A percentile compares a stretch with the other conserved stretches of the same genome.
Evolutionary conservation across 2,888 invertebrate species (phyloP).

Genomic region (Erynnis tages): DNA sequence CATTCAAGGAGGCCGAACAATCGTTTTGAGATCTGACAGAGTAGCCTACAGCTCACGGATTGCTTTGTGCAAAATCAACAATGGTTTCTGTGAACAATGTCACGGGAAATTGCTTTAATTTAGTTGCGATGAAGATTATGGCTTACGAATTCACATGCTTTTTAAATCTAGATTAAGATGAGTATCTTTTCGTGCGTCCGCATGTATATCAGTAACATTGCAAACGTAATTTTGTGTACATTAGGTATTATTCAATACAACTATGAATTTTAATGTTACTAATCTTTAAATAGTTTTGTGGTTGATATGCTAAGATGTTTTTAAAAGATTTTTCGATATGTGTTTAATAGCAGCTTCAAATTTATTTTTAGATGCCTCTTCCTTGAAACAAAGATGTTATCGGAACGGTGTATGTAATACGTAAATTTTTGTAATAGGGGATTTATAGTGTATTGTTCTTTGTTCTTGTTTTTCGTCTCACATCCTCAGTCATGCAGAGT

Average conservation of each 20-base stretch:
- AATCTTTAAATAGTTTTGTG: too few relatives aligned
- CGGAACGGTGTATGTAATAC: constrained; percentile 15
- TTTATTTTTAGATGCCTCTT: too few relatives aligned
- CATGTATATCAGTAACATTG: too few relatives aligned
- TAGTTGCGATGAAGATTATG: constrained; percentile 6
- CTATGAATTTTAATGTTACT: too few relatives aligned
- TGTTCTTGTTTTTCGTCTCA: constrained; percentile 58
- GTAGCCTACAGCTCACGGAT: constrained; percentile 24
- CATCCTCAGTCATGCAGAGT: constrained; percentile 59
- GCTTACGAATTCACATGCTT: not conserved
- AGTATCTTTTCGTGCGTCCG: too few relatives aligned
- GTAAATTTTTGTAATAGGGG: constrained; percentile 25
- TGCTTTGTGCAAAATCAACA: constrained; percentile 31
- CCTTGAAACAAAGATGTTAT: too few relatives aligned
- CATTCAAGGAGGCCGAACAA: constrained; percentile 63
- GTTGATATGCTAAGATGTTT: too few relatives aligned
- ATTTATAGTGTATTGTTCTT: constrained; percentile 46
- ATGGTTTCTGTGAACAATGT: constrained; percentile 25
- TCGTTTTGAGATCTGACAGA: constrained; percentile 34
- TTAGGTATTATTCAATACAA: too few relatives aligned
- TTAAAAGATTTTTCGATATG: too few relatives aligned
- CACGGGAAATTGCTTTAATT: constrained; percentile 28
- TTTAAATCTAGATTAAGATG: constrained; percentile 2
- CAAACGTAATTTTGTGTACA: too few relatives aligned
- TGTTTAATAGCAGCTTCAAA: too few relatives aligned